Conservation (phyloP, 2,888 invertebrate genomes). For the Ceraclea dissimilis region DNA sequence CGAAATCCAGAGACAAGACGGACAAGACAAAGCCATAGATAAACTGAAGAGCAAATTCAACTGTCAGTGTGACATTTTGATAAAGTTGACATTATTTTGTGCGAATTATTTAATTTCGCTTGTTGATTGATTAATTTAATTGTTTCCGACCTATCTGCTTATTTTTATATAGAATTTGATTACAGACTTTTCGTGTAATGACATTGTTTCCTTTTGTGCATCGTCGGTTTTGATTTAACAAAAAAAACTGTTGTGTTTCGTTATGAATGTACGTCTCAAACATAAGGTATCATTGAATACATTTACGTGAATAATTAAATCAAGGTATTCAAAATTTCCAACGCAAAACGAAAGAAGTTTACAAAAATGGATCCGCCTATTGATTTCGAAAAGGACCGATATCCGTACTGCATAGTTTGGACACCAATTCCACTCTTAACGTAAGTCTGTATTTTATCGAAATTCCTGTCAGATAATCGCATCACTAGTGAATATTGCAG, state of each 20-base stretch:
- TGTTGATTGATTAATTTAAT: too few relatives aligned
- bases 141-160: too few relatives aligned
- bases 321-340: background rate
- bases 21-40: too few relatives aligned
- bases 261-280: too few relatives aligned
- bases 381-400: constrained; percentile 55
- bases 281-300: too few relatives aligned
- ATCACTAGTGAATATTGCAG: too few relatives aligned
- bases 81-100: background rate
- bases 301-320: background rate
- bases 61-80: background rate
- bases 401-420: constrained; percentile 93
- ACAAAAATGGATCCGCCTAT: constrained; percentile 32
- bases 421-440: constrained; percentile 90
- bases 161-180: background rate
- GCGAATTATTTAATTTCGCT: background rate
- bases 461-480: too few relatives aligned
- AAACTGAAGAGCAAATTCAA: too few relatives aligned
- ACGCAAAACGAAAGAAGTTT: background rate
- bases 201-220: background rate
- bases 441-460: constrained; percentile 47
- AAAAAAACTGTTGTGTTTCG: too few relatives aligned
- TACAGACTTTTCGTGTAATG: background rate
- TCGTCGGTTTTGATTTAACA: background rate
- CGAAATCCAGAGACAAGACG: too few relatives aligned